A percentile compares a stretch with the other conserved stretches of the same genome.
Evolutionary conservation across 2,113 vertebrate genomes (phyloP).

Genomic region (Poeciliopsis occidentalis): DNA sequence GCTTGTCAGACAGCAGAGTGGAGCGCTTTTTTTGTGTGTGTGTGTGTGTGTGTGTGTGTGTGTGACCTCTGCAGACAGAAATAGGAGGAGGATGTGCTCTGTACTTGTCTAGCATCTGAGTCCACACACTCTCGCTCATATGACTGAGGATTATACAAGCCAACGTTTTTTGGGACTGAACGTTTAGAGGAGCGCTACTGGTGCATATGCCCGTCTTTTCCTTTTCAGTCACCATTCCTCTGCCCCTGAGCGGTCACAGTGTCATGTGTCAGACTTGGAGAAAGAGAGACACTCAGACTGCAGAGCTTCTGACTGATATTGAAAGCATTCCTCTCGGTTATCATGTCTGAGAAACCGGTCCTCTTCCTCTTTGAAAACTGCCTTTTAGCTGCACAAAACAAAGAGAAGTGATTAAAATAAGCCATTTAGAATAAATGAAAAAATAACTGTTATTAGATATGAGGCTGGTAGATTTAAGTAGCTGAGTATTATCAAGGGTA

Average conservation of each 20-base stretch:
- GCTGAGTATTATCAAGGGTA: neutral
- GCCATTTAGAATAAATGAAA: slow-evolving; percentile 5
- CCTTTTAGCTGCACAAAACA: slow-evolving; percentile 2
- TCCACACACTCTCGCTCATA: slow-evolving; percentile 30
- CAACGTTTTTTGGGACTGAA: slow-evolving; percentile 16
- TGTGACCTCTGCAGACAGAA: slow-evolving; percentile 50
- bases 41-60: no score
- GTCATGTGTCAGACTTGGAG: slow-evolving; percentile 4
- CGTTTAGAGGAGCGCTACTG: slow-evolving; percentile 8
- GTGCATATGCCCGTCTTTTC: slow-evolving; percentile 7
- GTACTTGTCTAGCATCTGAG: slow-evolving; percentile 40
- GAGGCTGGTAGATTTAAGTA: neutral
- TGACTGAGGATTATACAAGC: slow-evolving; percentile 48
- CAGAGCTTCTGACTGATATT: slow-evolving; percentile 17
- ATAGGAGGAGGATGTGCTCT: slow-evolving; percentile 41
- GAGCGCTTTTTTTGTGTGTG: slow-evolving; percentile 4
- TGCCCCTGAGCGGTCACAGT: neutral
- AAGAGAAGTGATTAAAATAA: slow-evolving; percentile 8
- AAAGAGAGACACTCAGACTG: neutral
- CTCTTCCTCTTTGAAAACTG: neutral
- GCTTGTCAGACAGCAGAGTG: slow-evolving; percentile 37
- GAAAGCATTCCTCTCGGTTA: slow-evolving; percentile 11
- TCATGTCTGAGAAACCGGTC: slow-evolving; percentile 3
- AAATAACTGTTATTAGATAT: neutral
- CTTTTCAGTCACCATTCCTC: slow-evolving; percentile 6